These are phyloP conservation scores for Periparus ater DNA, from an alignment of 2,797 vertebrate genomes.

Conservation along the genomic window DNA sequence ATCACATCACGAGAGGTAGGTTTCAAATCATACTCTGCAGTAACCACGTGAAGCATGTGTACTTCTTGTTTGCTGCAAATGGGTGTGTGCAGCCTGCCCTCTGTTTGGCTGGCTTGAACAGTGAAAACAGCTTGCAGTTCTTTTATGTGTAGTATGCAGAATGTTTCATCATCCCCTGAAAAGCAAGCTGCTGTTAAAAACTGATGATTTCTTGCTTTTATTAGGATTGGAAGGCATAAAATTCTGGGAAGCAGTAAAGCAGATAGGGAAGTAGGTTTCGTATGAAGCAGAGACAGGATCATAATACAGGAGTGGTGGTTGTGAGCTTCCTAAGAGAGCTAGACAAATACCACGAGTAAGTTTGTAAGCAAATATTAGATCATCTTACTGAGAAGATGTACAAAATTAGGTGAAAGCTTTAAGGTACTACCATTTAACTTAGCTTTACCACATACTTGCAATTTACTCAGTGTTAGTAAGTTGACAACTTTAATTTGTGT, in stretches of 20 bases:
- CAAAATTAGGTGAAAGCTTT: conserved; percentile 18
- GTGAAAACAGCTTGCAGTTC: background rate
- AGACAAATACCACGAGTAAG: background rate
- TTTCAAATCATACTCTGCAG: background rate
- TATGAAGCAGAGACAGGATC: background rate
- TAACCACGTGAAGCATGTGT: background rate
- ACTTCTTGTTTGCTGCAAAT: background rate
- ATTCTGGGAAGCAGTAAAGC: background rate
- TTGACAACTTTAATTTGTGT: background rate
- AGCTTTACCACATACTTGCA: conserved; percentile 19
- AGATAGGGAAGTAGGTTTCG: background rate
- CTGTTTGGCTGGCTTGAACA: background rate
- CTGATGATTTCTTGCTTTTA: background rate
- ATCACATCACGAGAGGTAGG: background rate
- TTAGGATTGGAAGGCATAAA: background rate
- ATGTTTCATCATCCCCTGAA: background rate
- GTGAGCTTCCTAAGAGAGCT: background rate
- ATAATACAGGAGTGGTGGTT: background rate
- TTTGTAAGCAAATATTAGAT: background rate
- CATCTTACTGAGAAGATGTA: background rate
- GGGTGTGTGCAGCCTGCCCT: background rate
- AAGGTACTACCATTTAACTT: background rate
- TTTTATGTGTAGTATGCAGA: background rate
- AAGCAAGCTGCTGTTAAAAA: background rate
- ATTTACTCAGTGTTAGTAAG: background rate